Conservation (phyloP, 2,113 vertebrate genomes). For the Taxidea taxus region DNA sequence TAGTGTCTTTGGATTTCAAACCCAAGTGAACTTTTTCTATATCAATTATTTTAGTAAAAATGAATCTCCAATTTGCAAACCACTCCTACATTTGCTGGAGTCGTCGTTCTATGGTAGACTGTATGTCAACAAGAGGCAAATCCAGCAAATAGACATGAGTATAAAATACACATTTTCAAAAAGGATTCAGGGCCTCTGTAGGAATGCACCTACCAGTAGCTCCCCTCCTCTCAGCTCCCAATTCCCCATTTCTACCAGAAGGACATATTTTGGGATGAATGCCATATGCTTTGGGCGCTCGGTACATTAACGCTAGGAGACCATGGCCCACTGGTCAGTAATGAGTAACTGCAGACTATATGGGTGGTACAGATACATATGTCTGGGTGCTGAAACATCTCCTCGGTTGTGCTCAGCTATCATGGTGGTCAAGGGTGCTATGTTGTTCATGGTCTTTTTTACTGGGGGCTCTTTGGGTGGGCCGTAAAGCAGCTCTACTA, state of each 20-base stretch:
- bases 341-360: background rate
- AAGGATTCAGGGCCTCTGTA: background rate
- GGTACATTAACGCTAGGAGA: background rate
- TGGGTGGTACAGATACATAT: rapidly evolving
- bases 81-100: background rate
- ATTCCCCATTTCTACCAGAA: background rate
- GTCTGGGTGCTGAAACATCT: background rate
- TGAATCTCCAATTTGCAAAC: background rate
- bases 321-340: background rate
- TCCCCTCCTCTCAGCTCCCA: background rate
- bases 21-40: background rate
- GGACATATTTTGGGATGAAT: background rate
- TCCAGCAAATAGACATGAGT: background rate
- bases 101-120: background rate
- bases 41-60: background rate
- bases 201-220: too few relatives aligned
- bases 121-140: background rate
- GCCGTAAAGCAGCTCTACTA: background rate
- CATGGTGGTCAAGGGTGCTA: background rate
- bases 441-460: background rate
- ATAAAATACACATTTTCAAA: background rate
- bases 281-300: background rate
- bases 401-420: background rate
- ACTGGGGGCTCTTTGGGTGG: rapidly evolving
- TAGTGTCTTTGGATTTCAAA: background rate